Conservation (phyloP, 2,888 invertebrate species). For the Chrysina gloriosa region DNA sequence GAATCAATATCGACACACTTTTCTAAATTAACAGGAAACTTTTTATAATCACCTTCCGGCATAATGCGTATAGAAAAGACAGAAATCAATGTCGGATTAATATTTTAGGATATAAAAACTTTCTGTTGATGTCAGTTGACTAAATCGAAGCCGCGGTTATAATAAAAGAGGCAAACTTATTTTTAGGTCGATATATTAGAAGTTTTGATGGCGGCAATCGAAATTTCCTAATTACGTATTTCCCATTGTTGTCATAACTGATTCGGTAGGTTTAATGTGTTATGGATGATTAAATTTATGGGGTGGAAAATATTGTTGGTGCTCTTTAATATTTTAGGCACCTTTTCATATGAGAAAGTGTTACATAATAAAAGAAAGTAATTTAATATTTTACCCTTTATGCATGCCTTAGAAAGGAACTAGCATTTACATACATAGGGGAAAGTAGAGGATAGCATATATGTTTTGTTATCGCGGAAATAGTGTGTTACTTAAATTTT, state of each 20-base stretch:
- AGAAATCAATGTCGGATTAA: conserved; percentile 26
- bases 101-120: conserved; percentile 25
- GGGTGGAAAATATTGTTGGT: conserved; percentile 21
- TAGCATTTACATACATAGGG: neutral
- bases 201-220: conserved; percentile 19
- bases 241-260: conserved; percentile 21
- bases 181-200: conserved; percentile 17
- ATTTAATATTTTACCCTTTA: conserved; percentile 18
- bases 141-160: conserved; percentile 23
- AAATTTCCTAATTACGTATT: conserved; percentile 30
- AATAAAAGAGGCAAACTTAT: conserved; percentile 11
- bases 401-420: neutral
- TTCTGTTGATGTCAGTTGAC: conserved; percentile 30
- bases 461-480: too few relatives aligned
- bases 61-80: conserved; percentile 10
- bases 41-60: conserved; percentile 2
- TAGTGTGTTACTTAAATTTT: too few relatives aligned
- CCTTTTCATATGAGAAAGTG: neutral
- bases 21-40: conserved; percentile 34
- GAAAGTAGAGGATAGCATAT: too few relatives aligned
- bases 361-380: conserved; percentile 19
- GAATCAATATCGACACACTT: conserved; percentile 29
- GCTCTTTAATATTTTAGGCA: conserved; percentile 28
- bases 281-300: conserved; percentile 25
- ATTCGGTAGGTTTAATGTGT: conserved; percentile 20